Base-by-base conservation (phyloP, 2,888 invertebrate species). In the Sylvicola cinctus region DNA sequence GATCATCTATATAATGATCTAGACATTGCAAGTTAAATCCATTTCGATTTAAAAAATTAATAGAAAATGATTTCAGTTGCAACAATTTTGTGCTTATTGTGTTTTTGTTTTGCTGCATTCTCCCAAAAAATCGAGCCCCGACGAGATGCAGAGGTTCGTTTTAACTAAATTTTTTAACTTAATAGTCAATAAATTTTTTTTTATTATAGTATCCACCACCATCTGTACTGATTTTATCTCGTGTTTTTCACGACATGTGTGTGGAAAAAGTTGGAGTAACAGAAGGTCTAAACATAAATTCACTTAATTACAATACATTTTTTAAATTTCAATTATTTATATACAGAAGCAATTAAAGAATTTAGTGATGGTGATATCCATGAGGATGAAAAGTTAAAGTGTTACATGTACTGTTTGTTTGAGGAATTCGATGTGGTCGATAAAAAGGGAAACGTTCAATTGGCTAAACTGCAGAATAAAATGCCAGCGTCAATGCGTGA, bases 331-430 rank as follows among this genome's bases (percentile, higher is more conserved):
- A n/a, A n/a, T n/a, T n/a, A n/a, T n/a, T n/a, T n/a, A n/a, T n/a
- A n/a, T 38, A 14, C 15, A 47, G 49, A 40, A 26, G 44, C 49
- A 32, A 49, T 50, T 23, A 45, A 43, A 36, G 44, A 47, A 35
- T 51, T 50, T 34, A 49, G 49, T 37, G 49, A 50, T 38, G 49
- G 47, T 2, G 45, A 49, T 34, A 42, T 48, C 16, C 46, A 47
- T 33, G 47, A 49, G 20, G 48, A 49, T 41, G 44, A 47, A 29
- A 43, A 44, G 8, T 42, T 50, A 11, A 50, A 49, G 40, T 50
- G 49, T 38, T 50, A 50, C 35, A 51, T 51, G 51, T 45, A 47
- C 39, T 49, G 50, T 38, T 27, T 50, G 15, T 50, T 51, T 35
- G 45, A 49, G 36, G 46, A 48, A 34, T 32, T 41, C 2, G 36